phyloP scores from a whole-genome alignment of 1,140 invertebrate genomes.

The Armadillidium nasatum region DNA sequence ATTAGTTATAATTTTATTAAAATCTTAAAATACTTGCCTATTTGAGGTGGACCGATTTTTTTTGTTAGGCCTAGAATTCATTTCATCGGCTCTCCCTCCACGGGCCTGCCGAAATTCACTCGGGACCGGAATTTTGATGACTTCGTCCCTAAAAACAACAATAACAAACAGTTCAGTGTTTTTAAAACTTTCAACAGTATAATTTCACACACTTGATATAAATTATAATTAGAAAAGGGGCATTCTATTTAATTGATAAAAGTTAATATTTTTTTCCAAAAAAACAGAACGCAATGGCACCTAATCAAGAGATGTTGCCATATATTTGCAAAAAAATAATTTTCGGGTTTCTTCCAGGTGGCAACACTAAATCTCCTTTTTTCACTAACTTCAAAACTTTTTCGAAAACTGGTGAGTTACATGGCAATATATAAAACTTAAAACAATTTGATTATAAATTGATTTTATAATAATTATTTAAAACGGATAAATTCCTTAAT shows the following conservation, averaged over 20 bases:
- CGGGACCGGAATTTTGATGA: slow-evolving; percentile 42
- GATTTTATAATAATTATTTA: too few species aligned
- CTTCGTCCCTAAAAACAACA: slow-evolving; percentile 27
- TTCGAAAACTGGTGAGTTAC: too few species aligned
- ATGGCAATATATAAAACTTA: too few species aligned
- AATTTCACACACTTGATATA: slow-evolving; percentile 23
- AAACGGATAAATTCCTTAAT: too few species aligned
- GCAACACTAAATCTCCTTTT: too few species aligned
- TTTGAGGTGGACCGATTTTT: slow-evolving; percentile 35
- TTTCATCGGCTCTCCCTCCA: slow-evolving; percentile 41
- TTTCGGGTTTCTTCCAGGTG: too few species aligned
- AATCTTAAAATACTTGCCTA: slow-evolving; percentile 14
- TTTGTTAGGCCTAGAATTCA: slow-evolving; percentile 30
- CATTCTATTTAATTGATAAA: slow-evolving; percentile 9
- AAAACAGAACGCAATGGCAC: slow-evolving; percentile 37
- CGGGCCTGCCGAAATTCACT: slow-evolving; percentile 42
- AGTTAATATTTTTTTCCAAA: not conserved
- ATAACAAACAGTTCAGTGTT: slow-evolving; percentile 27
- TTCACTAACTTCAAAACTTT: too few species aligned
- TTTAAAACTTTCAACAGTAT: not conserved
- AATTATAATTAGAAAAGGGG: slow-evolving; percentile 33
- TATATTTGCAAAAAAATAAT: not conserved
- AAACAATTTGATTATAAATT: too few species aligned
- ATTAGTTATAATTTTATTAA: too few species aligned
- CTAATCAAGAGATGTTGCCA: slow-evolving; percentile 29